These are phyloP conservation scores for Silurus asotus DNA, from an alignment of 2,113 vertebrate species.

Conservation along the genomic window DNA sequence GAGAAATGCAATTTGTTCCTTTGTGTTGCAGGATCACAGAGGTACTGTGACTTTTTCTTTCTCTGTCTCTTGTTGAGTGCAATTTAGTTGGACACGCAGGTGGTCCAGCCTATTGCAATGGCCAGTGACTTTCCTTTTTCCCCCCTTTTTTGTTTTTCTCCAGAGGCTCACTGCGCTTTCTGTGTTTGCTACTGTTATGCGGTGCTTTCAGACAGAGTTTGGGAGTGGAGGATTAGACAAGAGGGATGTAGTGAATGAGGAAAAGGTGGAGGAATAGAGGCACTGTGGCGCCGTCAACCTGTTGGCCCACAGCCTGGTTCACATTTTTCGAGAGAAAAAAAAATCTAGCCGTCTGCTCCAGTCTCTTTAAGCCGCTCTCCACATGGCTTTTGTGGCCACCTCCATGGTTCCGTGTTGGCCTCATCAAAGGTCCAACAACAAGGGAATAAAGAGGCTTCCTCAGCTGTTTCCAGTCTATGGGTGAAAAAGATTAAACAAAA, in stretches of 20 bases:
- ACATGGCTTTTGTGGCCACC: conserved; percentile 41
- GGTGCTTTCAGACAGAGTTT: conserved; percentile 24
- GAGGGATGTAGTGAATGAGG: conserved; percentile 27
- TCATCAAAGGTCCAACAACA: conserved; percentile 18
- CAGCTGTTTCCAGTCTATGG: conserved; percentile 31
- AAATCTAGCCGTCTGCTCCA: conserved; percentile 22
- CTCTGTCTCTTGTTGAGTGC: conserved; percentile 33
- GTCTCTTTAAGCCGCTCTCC: conserved; percentile 30
- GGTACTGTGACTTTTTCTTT: conserved; percentile 54
- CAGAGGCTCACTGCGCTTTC: conserved; percentile 12
- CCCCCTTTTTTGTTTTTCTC: conserved; percentile 4
- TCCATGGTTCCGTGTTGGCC: conserved; percentile 2
- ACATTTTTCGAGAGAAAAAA: neutral
- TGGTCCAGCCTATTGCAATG: conserved; percentile 37
- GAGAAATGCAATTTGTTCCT: conserved; percentile 49
- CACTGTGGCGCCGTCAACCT: neutral
- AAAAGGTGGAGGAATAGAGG: conserved; percentile 33
- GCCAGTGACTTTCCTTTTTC: conserved; percentile 33
- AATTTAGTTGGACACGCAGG: conserved; percentile 46
- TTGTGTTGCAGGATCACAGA: conserved; percentile 55
- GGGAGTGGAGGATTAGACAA: conserved; percentile 49
- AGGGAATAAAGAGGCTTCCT: conserved; percentile 28
- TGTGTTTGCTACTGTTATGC: conserved; percentile 23
- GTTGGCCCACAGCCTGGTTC: neutral
- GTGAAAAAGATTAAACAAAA: neutral